Base-by-base conservation (phyloP, 1,140 invertebrate species). In the Bombus fervidus region DNA sequence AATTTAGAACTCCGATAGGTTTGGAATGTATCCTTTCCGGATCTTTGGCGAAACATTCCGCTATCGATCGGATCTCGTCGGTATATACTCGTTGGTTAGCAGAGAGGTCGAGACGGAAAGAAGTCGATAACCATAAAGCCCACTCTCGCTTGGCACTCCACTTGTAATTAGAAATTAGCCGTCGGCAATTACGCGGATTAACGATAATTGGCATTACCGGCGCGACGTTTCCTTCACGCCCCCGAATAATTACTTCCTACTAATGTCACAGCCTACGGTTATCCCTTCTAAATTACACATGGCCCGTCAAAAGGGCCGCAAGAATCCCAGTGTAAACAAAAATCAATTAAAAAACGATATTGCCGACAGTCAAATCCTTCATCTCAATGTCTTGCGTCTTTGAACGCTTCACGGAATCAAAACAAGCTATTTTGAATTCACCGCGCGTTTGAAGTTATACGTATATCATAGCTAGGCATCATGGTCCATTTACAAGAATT, bases 81-180 rank as follows among this genome's bases (percentile, higher is more conserved):
- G 9, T 5, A 53, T 53, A 15, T 25, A n/a, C 9, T 4, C 9
- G n/a, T 47, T 25, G n/a, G 28, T 39, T 53, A 53, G 34, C 28
- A 28, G 25, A n/a, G 37, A 66, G n/a, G 31, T 66, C 39, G 12
- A 28, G 4, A 25, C 73, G 53, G 66, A 72, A 86, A 86, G 78
- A 83, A 79, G 81, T 82, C 85, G 81, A 90, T 89, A 69, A 85
- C 75, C 57, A 86, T 85, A 87, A 85, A 85, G 41, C 68, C 43
- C 69, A 68, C 85, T 66, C 86, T 85, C 84, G 22, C 75, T 73
- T 28, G 68, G 74, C 85, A 79, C 88, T 91, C 85, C 87, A 78
- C 84, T 87, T 82, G 78, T 81, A 94, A 94, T 94, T 93, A 91
- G 88, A 88, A 93, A 93, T 94, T 92, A 94, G 91, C 82, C 85